Conservation (phyloP, 2,797 vertebrate species). For the Peromyscus eremicus region DNA sequence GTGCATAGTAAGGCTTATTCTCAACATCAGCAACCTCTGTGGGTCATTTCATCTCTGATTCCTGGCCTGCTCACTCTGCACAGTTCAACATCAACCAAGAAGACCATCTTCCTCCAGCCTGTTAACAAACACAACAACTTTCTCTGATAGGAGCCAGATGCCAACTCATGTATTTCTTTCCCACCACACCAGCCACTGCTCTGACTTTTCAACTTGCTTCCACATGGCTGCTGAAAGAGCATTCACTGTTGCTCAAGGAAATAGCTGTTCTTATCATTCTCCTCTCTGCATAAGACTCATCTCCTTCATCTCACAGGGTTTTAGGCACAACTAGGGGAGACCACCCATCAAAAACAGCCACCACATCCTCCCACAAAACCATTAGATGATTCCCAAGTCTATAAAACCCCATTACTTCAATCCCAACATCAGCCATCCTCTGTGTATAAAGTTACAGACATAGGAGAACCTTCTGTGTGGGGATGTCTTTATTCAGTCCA, state of each 20-base stretch:
- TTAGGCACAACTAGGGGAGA: neutral
- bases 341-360: neutral
- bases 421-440: neutral
- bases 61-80: neutral
- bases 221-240: neutral
- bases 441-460: conserved; percentile 43
- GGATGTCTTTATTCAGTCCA: conserved; percentile 55
- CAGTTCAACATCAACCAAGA: neutral
- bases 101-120: neutral
- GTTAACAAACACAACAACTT: neutral
- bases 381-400: neutral
- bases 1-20: neutral
- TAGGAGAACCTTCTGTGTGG: neutral
- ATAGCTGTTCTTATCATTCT: neutral
- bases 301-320: neutral
- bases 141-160: neutral
- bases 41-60: neutral
- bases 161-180: neutral
- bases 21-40: neutral
- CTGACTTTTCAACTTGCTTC: neutral
- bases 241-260: neutral
- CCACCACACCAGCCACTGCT: too few relatives aligned
- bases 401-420: neutral
- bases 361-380: neutral
- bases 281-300: neutral